Evolutionary conservation across 2,888 invertebrate genomes (phyloP).

Genomic region (Horisme vitalbata): DNA sequence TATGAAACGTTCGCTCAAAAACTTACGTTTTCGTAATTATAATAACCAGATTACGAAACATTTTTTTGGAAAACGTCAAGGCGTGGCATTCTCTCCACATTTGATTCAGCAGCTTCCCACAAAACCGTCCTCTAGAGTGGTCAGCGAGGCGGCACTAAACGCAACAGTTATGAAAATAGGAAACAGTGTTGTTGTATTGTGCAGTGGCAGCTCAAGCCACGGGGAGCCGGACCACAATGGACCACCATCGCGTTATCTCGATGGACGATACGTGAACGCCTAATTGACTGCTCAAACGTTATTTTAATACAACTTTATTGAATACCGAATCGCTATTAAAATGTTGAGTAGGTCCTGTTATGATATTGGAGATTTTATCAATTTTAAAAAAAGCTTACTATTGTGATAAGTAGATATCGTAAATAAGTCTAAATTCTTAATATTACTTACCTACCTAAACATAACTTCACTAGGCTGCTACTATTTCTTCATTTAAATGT

Average conservation of each 20-base stretch:
- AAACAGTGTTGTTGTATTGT: constrained; percentile 70
- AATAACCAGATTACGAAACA: no score
- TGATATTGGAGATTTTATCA: constrained; percentile 39
- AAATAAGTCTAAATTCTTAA: no score
- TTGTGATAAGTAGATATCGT: constrained; percentile 3
- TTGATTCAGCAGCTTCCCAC: constrained; percentile 64
- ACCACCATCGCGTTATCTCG: constrained; percentile 79
- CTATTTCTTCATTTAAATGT: no score
- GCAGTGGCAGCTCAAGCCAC: constrained; percentile 55
- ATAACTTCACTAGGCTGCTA: no score
- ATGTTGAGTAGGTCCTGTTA: constrained; percentile 33
- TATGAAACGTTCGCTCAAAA: no score
- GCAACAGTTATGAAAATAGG: constrained; percentile 74
- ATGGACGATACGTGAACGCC: constrained; percentile 77
- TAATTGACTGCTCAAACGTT: constrained; percentile 80
- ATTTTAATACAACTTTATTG: constrained; percentile 77
- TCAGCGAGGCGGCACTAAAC: constrained; percentile 71
- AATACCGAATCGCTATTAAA: constrained; percentile 49
- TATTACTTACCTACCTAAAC: no score
- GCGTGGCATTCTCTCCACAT: no score
- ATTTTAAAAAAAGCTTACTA: constrained; percentile 16
- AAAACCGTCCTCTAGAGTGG: constrained; percentile 63
- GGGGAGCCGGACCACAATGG: constrained; percentile 72
- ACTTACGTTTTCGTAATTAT: no score
- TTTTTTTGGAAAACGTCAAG: no score